Evolutionary conservation across 2,113 vertebrate genomes (phyloP), one percentile per base, ranked within the genome.

Genomic region (Gymnocephalus cernua): DNA sequence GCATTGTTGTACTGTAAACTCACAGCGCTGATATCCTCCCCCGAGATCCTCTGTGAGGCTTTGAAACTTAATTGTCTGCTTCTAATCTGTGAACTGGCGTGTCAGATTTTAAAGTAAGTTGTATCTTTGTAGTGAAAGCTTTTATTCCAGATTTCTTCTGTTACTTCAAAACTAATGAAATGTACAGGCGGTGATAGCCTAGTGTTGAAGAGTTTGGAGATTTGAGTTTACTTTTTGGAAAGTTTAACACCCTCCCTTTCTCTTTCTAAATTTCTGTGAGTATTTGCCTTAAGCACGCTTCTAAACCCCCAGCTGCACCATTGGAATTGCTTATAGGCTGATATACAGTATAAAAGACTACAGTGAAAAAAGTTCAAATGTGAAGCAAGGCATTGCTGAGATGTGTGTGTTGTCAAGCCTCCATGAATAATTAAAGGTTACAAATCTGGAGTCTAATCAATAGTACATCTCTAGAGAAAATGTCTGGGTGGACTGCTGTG

Each of bases 361-460:
- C 10, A 45, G 6, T 21, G 18, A 27, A 38, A 74, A 71, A 23
- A 1, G 25, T 74, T n/a, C n/a, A n/a, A 62, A 82, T 56, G 51
- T 72, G 53, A 74, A 62, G 45, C 45, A 66, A 63, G 74, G 48
- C 56, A 41, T 56, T 29, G 13, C 27, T 41, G 38, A 56, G 56
- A 38, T 64, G 38, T 48, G 18, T 71, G 47, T 80, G 62, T 66
- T 70, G 64, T 54, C 11, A 32, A 84, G 59, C 38, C 38, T 68
- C 41, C 18, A 72, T 45, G 54, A 77, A 70, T 87, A 48, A 75
- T 76, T 88, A 77, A 76, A 85, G 70, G 71, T 83, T 81, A 85
- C 82, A 80, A 79, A 57, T 41, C 7, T 2, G 1, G 45, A 65
- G 41, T 50, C 9, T 62, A 74, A 89, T 85, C 72, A 47, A 80